Evolutionary conservation across 2,888 invertebrate species (phyloP).

Genomic region (Hirudinaria manillensis): DNA sequence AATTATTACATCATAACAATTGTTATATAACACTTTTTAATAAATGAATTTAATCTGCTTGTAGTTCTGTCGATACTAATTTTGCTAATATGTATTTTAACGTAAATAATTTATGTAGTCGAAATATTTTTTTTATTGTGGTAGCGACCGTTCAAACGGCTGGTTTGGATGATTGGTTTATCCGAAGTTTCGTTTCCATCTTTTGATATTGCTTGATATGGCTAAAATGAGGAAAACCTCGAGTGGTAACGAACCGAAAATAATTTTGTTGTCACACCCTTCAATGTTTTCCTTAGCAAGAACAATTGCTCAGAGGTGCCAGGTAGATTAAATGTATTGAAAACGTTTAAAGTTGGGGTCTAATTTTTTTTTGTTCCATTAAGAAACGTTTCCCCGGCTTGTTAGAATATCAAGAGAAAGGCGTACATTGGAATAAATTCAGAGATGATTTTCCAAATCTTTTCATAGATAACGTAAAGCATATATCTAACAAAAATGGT

Average conservation of each 20-base stretch:
- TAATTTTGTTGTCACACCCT: conserved; percentile 48
- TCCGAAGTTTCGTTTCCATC: too few relatives aligned
- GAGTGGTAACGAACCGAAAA: neutral
- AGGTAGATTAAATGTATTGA: neutral
- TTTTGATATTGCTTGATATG: too few relatives aligned
- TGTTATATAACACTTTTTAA: neutral
- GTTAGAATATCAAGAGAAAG: conserved; percentile 41
- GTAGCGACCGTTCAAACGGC: too few relatives aligned
- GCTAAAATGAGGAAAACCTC: too few relatives aligned
- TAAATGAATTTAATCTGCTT: too few relatives aligned
- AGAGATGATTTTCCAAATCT: conserved; percentile 54
- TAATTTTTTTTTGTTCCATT: neutral
- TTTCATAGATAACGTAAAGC: conserved; percentile 53
- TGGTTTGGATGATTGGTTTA: too few relatives aligned
- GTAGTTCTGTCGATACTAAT: too few relatives aligned
- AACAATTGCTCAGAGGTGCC: conserved; percentile 43
- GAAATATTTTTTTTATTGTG: too few relatives aligned
- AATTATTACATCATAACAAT: neutral
- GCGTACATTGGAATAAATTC: conserved; percentile 53
- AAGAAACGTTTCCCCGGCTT: neutral
- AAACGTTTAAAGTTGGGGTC: neutral
- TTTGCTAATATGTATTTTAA: too few relatives aligned
- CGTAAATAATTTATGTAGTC: too few relatives aligned
- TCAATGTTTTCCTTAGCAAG: conserved; percentile 47
- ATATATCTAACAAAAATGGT: conserved; percentile 55